Percentiles rank a stretch among this genome's conserved stretches.
phyloP scores from a whole-genome alignment of 2,888 invertebrate species.

The Drosophila villosipedis region DNA sequence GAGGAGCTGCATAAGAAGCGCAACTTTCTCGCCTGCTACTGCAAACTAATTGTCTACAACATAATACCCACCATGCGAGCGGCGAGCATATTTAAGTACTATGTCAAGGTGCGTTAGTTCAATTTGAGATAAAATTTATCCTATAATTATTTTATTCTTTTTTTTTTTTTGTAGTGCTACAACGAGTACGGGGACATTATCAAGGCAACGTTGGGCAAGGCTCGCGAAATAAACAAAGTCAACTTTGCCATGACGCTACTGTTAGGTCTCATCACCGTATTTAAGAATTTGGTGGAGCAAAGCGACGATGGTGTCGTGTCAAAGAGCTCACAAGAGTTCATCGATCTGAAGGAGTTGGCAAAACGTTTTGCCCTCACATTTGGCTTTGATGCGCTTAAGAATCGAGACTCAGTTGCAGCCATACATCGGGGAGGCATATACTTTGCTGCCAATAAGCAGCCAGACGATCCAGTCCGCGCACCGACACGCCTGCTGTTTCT shows the following conservation, averaged over 20 bases:
- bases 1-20: slow-evolving; percentile 98
- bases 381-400: slow-evolving; percentile 98
- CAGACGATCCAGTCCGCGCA: slow-evolving; percentile 91
- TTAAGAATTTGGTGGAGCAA: slow-evolving; percentile 89
- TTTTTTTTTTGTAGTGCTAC: slow-evolving; percentile 90
- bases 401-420: slow-evolving; percentile 97
- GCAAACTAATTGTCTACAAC: slow-evolving; percentile 99
- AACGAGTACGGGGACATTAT: slow-evolving; percentile 99
- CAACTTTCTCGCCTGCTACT: slow-evolving; percentile 98
- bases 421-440: slow-evolving; percentile 97
- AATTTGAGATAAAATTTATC: background rate
- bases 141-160: background rate
- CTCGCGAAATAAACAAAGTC: slow-evolving; percentile 98
- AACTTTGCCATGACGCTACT: slow-evolving; percentile 98
- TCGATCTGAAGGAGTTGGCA: slow-evolving; percentile 97
- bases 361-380: slow-evolving; percentile 98
- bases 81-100: slow-evolving; percentile 98
- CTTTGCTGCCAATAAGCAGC: slow-evolving; percentile 90
- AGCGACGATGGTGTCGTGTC: slow-evolving; percentile 86
- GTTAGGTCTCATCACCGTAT: slow-evolving; percentile 95
- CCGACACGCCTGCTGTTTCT: slow-evolving; percentile 96
- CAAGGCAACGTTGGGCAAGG: slow-evolving; percentile 98
- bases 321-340: slow-evolving; percentile 92
- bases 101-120: slow-evolving; percentile 91
- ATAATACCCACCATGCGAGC: slow-evolving; percentile 96